These are phyloP conservation scores for Dendrolimus punctatus DNA, from an alignment of 1,140 invertebrate genomes.

Conservation along the genomic window DNA sequence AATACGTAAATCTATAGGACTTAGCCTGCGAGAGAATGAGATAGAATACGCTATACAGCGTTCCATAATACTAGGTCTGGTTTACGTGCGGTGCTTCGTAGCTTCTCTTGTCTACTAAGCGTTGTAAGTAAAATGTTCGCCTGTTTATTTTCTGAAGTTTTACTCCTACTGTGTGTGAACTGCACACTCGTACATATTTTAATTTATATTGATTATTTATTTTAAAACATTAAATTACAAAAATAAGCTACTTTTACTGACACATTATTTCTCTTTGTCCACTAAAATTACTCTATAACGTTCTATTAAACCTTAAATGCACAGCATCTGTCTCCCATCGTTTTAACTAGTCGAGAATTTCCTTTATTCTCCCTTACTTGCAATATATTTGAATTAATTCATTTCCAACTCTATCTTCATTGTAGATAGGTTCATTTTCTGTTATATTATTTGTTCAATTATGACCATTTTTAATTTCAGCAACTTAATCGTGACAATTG, in stretches of 20 bases:
- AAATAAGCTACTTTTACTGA: conserved; percentile 10
- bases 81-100: no score
- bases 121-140: no score
- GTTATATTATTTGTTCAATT: conserved; percentile 10
- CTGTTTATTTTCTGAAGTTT: no score
- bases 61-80: no score
- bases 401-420: conserved; percentile 18
- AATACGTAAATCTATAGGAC: no score
- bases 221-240: neutral
- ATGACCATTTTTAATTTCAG: conserved; percentile 42
- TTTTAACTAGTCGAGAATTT: conserved; percentile 25
- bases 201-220: no score
- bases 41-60: no score
- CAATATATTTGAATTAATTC: conserved; percentile 6
- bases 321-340: conserved; percentile 29
- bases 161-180: no score
- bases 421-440: conserved; percentile 19
- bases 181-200: no score
- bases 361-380: conserved; percentile 23
- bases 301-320: conserved; percentile 34
- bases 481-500: conserved; percentile 54
- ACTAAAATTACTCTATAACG: conserved; percentile 26
- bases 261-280: neutral
- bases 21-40: no score
- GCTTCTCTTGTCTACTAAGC: no score